Evolutionary conservation across 2,888 invertebrate species (phyloP), one percentile per base, ranked within the genome.

Genomic region (Steinernema scapterisci): DNA sequence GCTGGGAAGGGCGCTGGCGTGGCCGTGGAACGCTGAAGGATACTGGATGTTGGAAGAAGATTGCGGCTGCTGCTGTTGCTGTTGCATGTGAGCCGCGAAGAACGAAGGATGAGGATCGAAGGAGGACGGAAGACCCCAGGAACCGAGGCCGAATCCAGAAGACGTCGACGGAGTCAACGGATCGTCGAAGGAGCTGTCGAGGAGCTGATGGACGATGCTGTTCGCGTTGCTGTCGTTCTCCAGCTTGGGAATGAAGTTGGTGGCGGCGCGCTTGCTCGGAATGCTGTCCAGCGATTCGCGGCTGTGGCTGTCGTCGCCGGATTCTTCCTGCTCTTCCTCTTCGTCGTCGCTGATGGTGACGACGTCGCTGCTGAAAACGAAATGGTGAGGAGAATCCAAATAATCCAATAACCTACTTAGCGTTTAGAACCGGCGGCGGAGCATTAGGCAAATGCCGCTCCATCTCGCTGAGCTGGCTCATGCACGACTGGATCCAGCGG

Each of bases 281-380:
- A n/a, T 48, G 48, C 16, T 48, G 48, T 48, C 3, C 48, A 63
- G 31, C 13, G 63, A 63, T 2, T 63, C 63, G 63, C 38, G 6
- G 31, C 63, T 63, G 63, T 27, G 27, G 9, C 25, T 21, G 23
- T 63, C 63, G 63, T 63, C 63, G 1, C 27, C 63, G 1, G 19
- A 23, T 13, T 63, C 63, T 11, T 27, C 31, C 31, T 63, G 63
- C 5, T 63, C 63, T 2, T 25, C 63, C 31, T 63, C 63, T 63
- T 63, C 63, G n/a, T 63, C 63, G 63, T 63, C 63, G 63, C 63
- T 63, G 31, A 63, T 27, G 5, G 63, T 63, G 11, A 63, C 63
- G 13, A 63, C 63, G 63, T 63, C 63, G 13, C 63, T 63, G 38
- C 9, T 16, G 19, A 6, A 38, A 25, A 48, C 6, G 25, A 54